A percentile compares a stretch with the other conserved stretches of the same genome.
These are phyloP conservation scores for Homarus gammarus DNA, from an alignment of 2,888 invertebrate genomes.

Conservation along the genomic window DNA sequence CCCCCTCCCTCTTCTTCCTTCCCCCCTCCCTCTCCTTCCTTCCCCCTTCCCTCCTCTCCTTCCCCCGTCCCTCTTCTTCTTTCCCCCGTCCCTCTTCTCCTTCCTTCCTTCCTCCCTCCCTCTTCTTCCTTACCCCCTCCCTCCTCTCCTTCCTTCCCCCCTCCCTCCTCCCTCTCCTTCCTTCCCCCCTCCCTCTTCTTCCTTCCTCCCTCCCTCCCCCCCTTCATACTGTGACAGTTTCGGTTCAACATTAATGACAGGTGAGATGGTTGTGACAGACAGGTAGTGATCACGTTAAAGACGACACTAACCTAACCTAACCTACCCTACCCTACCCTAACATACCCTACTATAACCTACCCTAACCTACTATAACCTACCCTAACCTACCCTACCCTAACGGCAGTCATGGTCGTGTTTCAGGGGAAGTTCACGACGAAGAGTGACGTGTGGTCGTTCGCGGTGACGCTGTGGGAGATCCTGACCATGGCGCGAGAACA, in stretches of 20 bases:
- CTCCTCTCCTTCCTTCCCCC: slow-evolving; percentile 12
- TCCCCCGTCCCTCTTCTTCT: background rate
- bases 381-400: too few species aligned
- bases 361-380: too few species aligned
- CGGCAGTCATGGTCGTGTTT: background rate
- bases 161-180: background rate
- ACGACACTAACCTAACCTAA: too few species aligned
- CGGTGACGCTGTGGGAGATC: slow-evolving; percentile 92
- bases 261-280: too few species aligned
- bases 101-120: too few species aligned
- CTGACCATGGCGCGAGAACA: slow-evolving; percentile 90
- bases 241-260: too few species aligned
- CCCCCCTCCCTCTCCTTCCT: background rate
- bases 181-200: slow-evolving; percentile 7
- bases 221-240: too few species aligned
- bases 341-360: too few species aligned
- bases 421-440: slow-evolving; percentile 92
- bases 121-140: background rate
- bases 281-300: too few species aligned
- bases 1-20: background rate
- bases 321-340: too few species aligned
- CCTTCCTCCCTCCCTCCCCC: background rate
- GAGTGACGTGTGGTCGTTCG: slow-evolving; percentile 94
- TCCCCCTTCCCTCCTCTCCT: background rate
- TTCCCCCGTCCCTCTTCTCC: background rate